phyloP scores from a whole-genome alignment of 1,140 invertebrate species.

The Ganaspis sp. region DNA sequence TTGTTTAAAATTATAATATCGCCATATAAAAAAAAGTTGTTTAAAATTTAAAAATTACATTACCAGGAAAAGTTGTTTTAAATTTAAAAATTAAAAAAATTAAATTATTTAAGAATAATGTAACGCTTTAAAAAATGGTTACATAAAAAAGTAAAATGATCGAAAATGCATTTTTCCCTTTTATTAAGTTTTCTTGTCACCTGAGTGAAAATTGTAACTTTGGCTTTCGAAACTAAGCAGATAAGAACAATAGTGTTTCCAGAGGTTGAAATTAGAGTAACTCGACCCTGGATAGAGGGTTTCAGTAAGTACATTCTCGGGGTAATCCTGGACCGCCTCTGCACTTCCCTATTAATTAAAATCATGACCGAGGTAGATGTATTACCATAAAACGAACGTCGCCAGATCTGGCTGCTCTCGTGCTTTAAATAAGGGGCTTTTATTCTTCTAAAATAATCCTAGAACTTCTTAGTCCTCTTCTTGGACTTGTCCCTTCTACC shows the following conservation, averaged over 20 bases:
- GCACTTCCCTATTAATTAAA: slow-evolving; percentile 65
- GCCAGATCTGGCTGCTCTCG: slow-evolving; percentile 19
- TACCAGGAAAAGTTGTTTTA: too few relatives aligned
- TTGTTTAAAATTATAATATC: too few relatives aligned
- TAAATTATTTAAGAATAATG: too few relatives aligned
- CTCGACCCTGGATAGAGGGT: slow-evolving; percentile 4
- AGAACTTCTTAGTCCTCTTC: neutral
- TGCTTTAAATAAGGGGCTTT: slow-evolving; percentile 34
- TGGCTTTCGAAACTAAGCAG: neutral
- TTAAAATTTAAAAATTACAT: too few relatives aligned
- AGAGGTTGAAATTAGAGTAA: neutral
- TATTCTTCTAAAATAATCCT: neutral
- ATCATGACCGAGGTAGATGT: slow-evolving; percentile 22
- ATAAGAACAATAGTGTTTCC: neutral
- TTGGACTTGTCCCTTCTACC: neutral
- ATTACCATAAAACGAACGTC: slow-evolving; percentile 18
- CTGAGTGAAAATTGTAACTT: neutral
- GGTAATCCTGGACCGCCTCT: slow-evolving; percentile 46
- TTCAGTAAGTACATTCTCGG: slow-evolving; percentile 1
- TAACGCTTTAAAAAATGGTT: neutral
- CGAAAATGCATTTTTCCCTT: too few relatives aligned
- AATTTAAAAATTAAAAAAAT: too few relatives aligned
- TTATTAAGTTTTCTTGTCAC: too few relatives aligned
- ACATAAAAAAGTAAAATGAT: too few relatives aligned
- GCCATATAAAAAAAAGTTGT: too few relatives aligned